Base-by-base conservation (phyloP, 2,113 vertebrate species). In the Atrichornis clamosus region DNA sequence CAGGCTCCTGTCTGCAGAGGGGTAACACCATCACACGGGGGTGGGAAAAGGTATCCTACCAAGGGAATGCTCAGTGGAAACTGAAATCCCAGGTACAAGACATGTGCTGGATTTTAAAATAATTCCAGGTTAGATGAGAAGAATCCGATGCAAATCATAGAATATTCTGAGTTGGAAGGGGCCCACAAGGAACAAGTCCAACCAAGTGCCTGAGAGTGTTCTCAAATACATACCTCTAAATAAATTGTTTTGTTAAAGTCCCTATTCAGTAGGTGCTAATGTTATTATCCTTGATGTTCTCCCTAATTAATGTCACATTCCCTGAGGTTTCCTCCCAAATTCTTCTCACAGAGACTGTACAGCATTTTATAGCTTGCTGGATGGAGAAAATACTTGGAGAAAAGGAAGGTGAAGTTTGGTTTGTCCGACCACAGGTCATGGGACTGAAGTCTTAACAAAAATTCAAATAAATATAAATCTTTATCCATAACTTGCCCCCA, bases 341-440 rank as follows among this genome's bases (percentile, higher is more conserved):
- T 47, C 10, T 75, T 82, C 65, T 42, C 35, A 28, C 11, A 28
- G 28, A 78, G 23, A 30, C 50, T 64, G 20, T 28, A 22, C 2
- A 37, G 27, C 6, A 21, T 47, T 7, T 49, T 58, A 23, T 1
- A 9, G 24, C 44, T 74, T 49, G 11, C n/a, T 94, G 49, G 27
- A 58, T 53, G 37, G 24, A 90, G 55, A 70, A 78, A 46, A 46
- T 37, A 33, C 22, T 26, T 78, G n/a, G 37, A 53, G 30, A 65
- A 24, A 52, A 65, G 56, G 55, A 73, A 92, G 23, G 26, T 30
- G 16, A 77, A 64, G 27, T 84, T 52, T 35, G 3, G 15, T 65
- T 92, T 35, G 16, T 67, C 37, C 68, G 49, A 41, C 19, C 0
- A 2, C 70, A 75, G 2, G 3, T 28, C 1, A 0, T 5, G 16